Evolutionary conservation across 2,113 vertebrate species (phyloP), one percentile per base, ranked within the genome.

Genomic region (Chionomys nivalis): DNA sequence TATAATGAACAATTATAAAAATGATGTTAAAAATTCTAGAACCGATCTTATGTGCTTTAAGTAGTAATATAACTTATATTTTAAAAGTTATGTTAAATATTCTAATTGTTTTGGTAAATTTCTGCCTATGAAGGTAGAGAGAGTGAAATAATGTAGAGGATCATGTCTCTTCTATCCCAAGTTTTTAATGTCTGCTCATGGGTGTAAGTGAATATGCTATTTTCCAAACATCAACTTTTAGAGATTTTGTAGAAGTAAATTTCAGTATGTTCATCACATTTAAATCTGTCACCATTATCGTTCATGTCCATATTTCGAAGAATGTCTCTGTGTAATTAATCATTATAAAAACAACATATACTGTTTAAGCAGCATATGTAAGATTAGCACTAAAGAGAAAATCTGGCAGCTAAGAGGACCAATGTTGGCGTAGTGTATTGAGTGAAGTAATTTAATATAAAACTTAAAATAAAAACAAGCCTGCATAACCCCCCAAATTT

Each of bases 381-480:
- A 90, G 55, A 90, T 90, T 88, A 16, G 24, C 89, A 36, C 19
- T 90, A 21, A 86, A 77, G 55, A 33, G 89, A 90, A 92, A 90
- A 68, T 7, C 68, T 79, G 63, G 12, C 33, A 89, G 39, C 58
- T 88, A 75, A 93, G 94, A 77, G 49, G 76, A 93, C 44, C 39
- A 92, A 72, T 82, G 93, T 94, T 44, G 76, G 11, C 26, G 52
- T 68, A 89, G 42, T 89, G 31, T 90, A 77, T 31, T 75, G 86
- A 96, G 23, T 79, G 44, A 96, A 92, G 79, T 91, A 49, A 94
- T 87, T 96, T 97, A 93, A 78, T 79, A 72, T 89, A 33, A 93
- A 92, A 78, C 49, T 95, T 90, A 96, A 52, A 72, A 82, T n/a
- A 79, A 93, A 96, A 98, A 66, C 87, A 96, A 92, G 86, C 33